A percentile compares a stretch with the other conserved stretches of the same genome.
These are phyloP conservation scores for Heloderma charlesbogerti DNA, from an alignment of 2,113 vertebrate genomes.

Conservation along the genomic window DNA sequence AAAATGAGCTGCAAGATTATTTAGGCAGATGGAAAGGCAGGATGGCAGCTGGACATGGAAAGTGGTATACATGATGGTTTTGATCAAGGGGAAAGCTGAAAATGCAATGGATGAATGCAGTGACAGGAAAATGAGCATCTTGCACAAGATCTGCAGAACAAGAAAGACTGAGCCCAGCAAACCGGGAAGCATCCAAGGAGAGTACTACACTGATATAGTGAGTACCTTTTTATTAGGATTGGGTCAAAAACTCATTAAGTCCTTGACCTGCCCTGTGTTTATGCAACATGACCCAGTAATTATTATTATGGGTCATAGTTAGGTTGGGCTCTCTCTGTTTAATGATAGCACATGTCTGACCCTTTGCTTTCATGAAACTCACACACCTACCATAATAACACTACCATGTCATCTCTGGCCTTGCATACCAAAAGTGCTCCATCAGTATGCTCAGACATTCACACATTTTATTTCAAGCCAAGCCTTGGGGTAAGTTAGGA, in stretches of 20 bases:
- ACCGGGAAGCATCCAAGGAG: neutral
- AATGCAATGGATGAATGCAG: neutral
- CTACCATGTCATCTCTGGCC: neutral
- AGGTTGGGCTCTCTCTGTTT: neutral
- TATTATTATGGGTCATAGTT: neutral
- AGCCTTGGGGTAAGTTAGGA: neutral
- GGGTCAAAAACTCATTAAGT: conserved; percentile 13
- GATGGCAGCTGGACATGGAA: neutral
- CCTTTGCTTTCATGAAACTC: neutral
- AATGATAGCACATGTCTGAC: conserved; percentile 11
- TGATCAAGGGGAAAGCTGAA: neutral
- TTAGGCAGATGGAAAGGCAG: neutral
- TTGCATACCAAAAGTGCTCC: neutral
- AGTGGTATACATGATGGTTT: neutral
- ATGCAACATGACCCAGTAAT: neutral
- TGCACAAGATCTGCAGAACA: neutral
- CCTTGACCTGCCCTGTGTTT: neutral
- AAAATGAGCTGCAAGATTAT: neutral
- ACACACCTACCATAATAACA: conserved; percentile 15
- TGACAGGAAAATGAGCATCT: neutral
- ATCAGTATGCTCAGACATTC: neutral
- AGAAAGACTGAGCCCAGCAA: neutral
- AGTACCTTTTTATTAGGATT: neutral
- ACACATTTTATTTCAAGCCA: neutral
- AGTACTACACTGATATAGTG: rapidly evolving